These are phyloP conservation scores for Remorina albescens DNA, from an alignment of 2,797 vertebrate genomes.

Conservation along the genomic window DNA sequence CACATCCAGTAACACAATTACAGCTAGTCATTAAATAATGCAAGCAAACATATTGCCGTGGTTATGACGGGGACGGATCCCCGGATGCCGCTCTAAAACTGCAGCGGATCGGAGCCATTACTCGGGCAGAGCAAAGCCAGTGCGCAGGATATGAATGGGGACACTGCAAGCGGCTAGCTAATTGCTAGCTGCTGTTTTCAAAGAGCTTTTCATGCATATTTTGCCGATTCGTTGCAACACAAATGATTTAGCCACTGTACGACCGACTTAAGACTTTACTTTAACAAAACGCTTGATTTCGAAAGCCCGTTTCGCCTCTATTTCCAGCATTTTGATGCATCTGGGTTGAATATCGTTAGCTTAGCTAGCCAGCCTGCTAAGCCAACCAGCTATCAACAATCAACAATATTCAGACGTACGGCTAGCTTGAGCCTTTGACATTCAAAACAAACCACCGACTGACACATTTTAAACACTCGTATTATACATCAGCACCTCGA, in stretches of 20 bases:
- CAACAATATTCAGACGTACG: conserved; percentile 82
- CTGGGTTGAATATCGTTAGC: conserved; percentile 79
- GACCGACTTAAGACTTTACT: neutral
- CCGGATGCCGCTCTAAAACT: conserved; percentile 46
- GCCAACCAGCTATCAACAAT: conserved; percentile 84
- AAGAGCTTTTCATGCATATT: conserved; percentile 55
- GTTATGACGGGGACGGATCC: neutral
- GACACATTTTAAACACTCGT: conserved; percentile 53
- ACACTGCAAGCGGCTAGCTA: conserved; percentile 73
- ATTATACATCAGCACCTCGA: conserved; percentile 24
- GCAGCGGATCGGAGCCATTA: conserved; percentile 70
- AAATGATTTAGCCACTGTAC: neutral
- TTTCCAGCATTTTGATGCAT: conserved; percentile 61
- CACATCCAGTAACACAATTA: neutral
- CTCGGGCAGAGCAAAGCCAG: conserved; percentile 66
- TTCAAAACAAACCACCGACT: conserved; percentile 82
- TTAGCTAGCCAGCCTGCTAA: conserved; percentile 81
- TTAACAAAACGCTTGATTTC: conserved; percentile 15
- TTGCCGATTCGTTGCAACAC: conserved; percentile 5
- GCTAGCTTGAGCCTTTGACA: conserved; percentile 84
- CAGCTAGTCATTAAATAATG: neutral
- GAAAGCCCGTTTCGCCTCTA: conserved; percentile 19
- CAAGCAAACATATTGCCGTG: neutral
- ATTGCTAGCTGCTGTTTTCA: conserved; percentile 75
- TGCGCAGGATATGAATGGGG: conserved; percentile 85